phyloP scores from a whole-genome alignment of 2,888 invertebrate species.

The Syrista parreyssii region DNA sequence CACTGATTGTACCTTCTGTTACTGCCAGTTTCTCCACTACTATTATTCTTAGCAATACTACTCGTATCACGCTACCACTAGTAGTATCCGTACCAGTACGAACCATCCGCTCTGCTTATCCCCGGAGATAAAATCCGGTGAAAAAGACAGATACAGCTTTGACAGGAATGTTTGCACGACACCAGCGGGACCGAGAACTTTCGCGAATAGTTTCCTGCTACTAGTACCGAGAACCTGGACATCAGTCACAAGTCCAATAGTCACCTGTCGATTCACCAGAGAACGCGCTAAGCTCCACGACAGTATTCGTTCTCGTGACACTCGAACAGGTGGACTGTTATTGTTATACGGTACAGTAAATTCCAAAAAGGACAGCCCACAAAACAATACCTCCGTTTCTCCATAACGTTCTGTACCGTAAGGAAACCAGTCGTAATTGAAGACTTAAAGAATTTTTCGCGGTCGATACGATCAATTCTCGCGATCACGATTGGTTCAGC shows the following conservation, averaged over 20 bases:
- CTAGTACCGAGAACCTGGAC: background rate
- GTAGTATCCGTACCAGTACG: background rate
- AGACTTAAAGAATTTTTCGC: background rate
- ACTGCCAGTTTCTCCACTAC: background rate
- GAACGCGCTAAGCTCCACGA: background rate
- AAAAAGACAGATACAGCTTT: background rate
- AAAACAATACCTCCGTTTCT: background rate
- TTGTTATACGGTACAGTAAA: background rate
- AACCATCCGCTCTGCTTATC: background rate
- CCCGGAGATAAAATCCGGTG: background rate
- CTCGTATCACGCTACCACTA: background rate
- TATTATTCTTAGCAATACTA: too few species aligned
- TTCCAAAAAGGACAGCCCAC: background rate
- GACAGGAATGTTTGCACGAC: background rate
- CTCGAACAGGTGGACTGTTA: background rate
- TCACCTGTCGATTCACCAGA: background rate
- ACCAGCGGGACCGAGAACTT: background rate
- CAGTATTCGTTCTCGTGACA: background rate
- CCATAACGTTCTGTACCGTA: background rate
- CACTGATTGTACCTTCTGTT: background rate
- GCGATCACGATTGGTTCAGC: background rate
- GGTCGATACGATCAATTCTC: background rate
- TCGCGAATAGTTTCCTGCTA: background rate
- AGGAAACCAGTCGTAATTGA: background rate
- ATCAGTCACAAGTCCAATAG: background rate